Percentiles rank a stretch among this genome's conserved stretches.
These are phyloP conservation scores for Melieria picta DNA, from an alignment of 2,888 invertebrate genomes.

Conservation along the genomic window DNA sequence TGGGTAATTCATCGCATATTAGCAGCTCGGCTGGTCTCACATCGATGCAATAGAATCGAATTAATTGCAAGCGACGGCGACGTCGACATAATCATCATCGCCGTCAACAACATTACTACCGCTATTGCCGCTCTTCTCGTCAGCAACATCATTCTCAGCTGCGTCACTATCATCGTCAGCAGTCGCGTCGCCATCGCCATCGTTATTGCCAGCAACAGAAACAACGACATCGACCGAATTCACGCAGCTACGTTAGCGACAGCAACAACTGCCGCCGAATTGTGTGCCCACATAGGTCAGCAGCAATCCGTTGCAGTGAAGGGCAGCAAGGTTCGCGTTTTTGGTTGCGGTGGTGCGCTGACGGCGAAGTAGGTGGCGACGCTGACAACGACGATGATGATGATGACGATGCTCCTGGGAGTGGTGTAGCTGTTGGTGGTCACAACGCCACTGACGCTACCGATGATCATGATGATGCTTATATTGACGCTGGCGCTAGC, in stretches of 20 bases:
- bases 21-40: slow-evolving; percentile 69
- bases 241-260: neutral
- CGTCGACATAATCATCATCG: slow-evolving; percentile 7
- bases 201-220: slow-evolving; percentile 15
- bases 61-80: slow-evolving; percentile 42
- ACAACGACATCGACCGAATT: neutral
- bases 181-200: neutral
- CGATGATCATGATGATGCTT: too few relatives aligned
- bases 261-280: neutral
- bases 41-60: slow-evolving; percentile 65
- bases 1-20: slow-evolving; percentile 73
- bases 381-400: too few relatives aligned
- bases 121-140: slow-evolving; percentile 9
- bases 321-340: too few relatives aligned
- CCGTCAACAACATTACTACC: neutral
- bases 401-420: too few relatives aligned
- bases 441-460: too few relatives aligned
- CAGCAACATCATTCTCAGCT: slow-evolving; percentile 3
- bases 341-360: too few relatives aligned
- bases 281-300: too few relatives aligned
- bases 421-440: too few relatives aligned
- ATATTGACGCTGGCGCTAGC: too few relatives aligned
- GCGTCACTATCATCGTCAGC: too few relatives aligned
- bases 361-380: too few relatives aligned
- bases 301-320: too few relatives aligned